Evolutionary conservation across 2,113 vertebrate species (phyloP), one percentile per base, ranked within the genome.

Genomic region (Platichthys flesus): DNA sequence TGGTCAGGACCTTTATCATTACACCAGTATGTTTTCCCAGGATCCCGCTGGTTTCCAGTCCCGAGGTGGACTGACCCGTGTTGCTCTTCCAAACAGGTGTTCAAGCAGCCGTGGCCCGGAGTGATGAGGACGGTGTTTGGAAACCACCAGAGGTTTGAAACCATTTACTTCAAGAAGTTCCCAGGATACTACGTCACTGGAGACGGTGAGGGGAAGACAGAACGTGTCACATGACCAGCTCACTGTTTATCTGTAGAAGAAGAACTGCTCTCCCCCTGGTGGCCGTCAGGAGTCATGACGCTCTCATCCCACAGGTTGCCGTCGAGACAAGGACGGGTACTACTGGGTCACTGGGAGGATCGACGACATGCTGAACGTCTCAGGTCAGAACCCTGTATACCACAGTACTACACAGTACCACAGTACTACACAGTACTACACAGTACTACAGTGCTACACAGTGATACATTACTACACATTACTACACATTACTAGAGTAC

Each of bases 101-200:
- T 99, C 71, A 99, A 99, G 78, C 97, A 97, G 93, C 97, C 98
- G n/a, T 99, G 98, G 98, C 98, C 98, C 1, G 97, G 97, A 3
- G 93, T 99, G 76, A 98, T 99, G 97, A 96, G 98, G 79, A 96
- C 97, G 0, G 89, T 99, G 8, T 98, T 96, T 1, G 92, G 97
- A 2, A 96, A 97, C 92, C 96, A 98, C 3, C 89, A 91, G 81
- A 94, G 97, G 24, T 99, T 98, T 74, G 96, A 99, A 78, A 93
- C 94, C 63, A 93, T 92, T 3, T 99, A 99, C 91, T 99, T 99
- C 91, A 95, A 96, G 93, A 99, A 97, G 93, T 99, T 99, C 72
- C 97, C 98, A 0, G 98, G 98, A 5, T 99, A 97, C 89, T 99
- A 97, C 0, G 96, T 99, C 71, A 99, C 97, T 2, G 97, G 98